Evolutionary conservation across 2,113 vertebrate genomes (phyloP).

Genomic region (Mesoclemmys tuberculata): DNA sequence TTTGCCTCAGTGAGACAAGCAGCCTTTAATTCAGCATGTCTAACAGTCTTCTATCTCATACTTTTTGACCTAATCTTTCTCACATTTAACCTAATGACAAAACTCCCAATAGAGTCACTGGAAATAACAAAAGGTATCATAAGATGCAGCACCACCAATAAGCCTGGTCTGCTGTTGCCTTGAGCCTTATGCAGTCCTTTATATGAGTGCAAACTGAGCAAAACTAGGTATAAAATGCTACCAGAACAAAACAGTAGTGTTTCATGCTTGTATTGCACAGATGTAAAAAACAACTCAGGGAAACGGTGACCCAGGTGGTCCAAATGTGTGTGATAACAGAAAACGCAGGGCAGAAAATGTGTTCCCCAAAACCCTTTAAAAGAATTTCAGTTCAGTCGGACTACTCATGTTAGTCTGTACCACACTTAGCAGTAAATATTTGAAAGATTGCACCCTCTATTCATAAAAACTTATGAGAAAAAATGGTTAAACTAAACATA

Average conservation of each 20-base stretch:
- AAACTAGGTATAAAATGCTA: no score
- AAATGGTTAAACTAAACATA: background rate
- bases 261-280: no score
- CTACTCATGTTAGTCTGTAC: background rate
- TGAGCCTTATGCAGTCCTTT: background rate
- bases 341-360: no score
- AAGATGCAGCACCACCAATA: rapidly evolving
- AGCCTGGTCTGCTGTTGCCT: background rate
- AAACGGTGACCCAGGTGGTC: no score
- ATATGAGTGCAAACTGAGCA: no score
- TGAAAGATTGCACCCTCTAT: background rate
- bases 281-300: no score
- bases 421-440: background rate
- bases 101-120: background rate
- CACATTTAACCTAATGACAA: background rate
- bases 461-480: background rate
- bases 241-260: no score
- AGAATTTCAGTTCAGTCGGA: no score
- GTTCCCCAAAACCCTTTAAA: no score
- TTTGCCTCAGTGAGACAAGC: background rate
- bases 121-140: background rate
- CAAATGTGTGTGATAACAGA: no score
- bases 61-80: background rate
- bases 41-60: background rate
- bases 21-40: background rate